Conservation (phyloP, 2,888 invertebrate species). For the Eudemis profundana region DNA sequence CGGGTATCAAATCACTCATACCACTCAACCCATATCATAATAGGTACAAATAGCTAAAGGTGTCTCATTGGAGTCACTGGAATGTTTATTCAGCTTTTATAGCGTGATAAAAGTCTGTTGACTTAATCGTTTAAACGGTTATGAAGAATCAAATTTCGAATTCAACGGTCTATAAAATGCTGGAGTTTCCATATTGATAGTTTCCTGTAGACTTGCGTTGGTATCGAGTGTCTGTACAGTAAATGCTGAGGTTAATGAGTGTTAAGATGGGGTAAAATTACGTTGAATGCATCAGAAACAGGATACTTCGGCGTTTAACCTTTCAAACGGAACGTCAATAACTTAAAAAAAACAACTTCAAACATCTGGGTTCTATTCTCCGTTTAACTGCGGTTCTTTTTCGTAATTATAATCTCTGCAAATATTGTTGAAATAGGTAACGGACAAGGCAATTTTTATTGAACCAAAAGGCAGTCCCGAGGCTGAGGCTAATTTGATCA, state of each 20-base stretch:
- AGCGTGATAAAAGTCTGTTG: slow-evolving; percentile 43
- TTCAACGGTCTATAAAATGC: slow-evolving; percentile 37
- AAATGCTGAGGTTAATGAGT: slow-evolving; percentile 27
- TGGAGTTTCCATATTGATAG: slow-evolving; percentile 22
- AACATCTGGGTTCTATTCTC: too few relatives aligned
- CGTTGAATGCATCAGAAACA: slow-evolving; percentile 23
- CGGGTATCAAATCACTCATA: slow-evolving; percentile 30
- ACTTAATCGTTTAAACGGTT: slow-evolving; percentile 41
- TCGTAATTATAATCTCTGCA: too few relatives aligned
- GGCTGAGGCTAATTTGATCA: too few relatives aligned
- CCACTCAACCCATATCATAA: slow-evolving; percentile 31
- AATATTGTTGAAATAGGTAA: too few relatives aligned
- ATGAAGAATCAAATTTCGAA: slow-evolving; percentile 34
- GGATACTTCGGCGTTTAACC: slow-evolving; percentile 16
- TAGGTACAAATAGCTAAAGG: slow-evolving; percentile 35
- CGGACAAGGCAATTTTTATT: too few relatives aligned
- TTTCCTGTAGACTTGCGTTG: slow-evolving; percentile 6
- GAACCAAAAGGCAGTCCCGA: too few relatives aligned
- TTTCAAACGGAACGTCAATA: neutral
- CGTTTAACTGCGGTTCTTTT: too few relatives aligned
- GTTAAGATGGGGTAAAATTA: slow-evolving; percentile 15
- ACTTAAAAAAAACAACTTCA: neutral
- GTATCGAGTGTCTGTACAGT: slow-evolving; percentile 24
- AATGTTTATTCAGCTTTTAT: slow-evolving; percentile 45
- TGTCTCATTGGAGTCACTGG: slow-evolving; percentile 37